These are phyloP conservation scores for Reticulitermes lucifugus DNA, from an alignment of 2,888 invertebrate species.

Conservation along the genomic window DNA sequence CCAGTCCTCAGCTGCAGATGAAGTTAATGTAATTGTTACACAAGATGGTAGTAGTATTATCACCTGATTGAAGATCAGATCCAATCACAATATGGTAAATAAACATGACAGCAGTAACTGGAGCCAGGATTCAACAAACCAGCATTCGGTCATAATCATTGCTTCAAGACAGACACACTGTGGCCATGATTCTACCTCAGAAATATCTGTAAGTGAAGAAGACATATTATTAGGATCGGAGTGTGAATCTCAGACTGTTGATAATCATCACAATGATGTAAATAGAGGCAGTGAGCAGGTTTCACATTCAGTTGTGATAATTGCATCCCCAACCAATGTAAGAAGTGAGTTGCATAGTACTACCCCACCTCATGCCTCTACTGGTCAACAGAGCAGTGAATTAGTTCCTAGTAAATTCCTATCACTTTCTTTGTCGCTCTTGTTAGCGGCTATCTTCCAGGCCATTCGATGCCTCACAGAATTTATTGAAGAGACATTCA, in stretches of 20 bases:
- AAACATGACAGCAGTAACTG: background rate
- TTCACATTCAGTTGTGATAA: constrained; percentile 42
- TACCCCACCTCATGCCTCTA: background rate
- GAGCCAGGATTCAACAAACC: constrained; percentile 19
- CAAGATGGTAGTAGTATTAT: constrained; percentile 38
- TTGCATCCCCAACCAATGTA: constrained; percentile 20
- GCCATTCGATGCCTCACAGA: constrained; percentile 73
- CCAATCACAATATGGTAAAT: constrained; percentile 37
- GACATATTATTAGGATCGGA: constrained; percentile 18
- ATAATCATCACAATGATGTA: background rate
- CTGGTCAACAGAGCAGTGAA: constrained; percentile 56
- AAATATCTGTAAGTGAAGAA: constrained; percentile 22
- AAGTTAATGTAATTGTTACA: constrained; percentile 42
- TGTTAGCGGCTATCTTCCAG: constrained; percentile 72
- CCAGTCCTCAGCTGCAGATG: constrained; percentile 30
- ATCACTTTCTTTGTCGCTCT: constrained; percentile 71
- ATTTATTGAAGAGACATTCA: constrained; percentile 69
- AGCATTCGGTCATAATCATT: constrained; percentile 39
- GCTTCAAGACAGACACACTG: constrained; percentile 31
- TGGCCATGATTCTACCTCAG: background rate
- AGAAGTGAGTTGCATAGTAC: background rate
- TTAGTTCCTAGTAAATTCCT: constrained; percentile 68
- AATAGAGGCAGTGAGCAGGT: constrained; percentile 4
- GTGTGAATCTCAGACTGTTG: constrained; percentile 11
- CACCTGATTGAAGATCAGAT: constrained; percentile 43